phyloP scores from a whole-genome alignment of 1,140 invertebrate genomes.

The Calosoma granatense region DNA sequence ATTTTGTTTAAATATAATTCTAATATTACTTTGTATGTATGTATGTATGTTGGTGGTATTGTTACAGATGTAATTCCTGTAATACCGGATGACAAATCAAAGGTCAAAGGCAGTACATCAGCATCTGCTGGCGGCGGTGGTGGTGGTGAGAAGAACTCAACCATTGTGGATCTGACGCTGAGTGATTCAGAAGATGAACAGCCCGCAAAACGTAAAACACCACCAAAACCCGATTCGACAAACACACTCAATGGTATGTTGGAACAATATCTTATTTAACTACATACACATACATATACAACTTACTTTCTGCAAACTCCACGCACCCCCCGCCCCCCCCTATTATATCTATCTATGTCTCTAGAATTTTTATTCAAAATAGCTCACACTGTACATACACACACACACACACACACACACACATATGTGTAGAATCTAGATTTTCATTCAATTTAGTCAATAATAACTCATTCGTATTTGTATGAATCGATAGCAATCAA shows the following conservation, averaged over 20 bases:
- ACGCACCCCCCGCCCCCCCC: neutral
- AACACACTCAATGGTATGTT: conserved; percentile 20
- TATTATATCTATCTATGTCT: too few relatives aligned
- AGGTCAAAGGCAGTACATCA: conserved; percentile 14
- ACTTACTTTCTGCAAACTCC: neutral
- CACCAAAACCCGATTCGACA: conserved; percentile 33
- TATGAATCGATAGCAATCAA: too few relatives aligned
- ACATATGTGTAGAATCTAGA: too few relatives aligned
- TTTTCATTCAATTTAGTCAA: too few relatives aligned
- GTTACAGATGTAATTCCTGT: conserved; percentile 15
- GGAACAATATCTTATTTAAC: conserved; percentile 7
- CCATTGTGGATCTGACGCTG: conserved; percentile 31
- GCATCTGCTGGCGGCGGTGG: neutral
- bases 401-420: too few relatives aligned
- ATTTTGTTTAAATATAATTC: too few relatives aligned
- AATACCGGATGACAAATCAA: conserved; percentile 20
- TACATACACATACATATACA: too few relatives aligned
- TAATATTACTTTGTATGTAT: too few relatives aligned
- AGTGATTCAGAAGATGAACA: conserved; percentile 34
- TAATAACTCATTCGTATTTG: too few relatives aligned
- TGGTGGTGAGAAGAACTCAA: conserved; percentile 15
- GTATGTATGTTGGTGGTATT: too few relatives aligned
- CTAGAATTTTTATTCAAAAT: too few relatives aligned
- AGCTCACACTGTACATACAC: too few relatives aligned
- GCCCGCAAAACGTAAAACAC: conserved; percentile 28